Conservation (phyloP, 2,113 vertebrate genomes). For the Anolis carolinensis region DNA sequence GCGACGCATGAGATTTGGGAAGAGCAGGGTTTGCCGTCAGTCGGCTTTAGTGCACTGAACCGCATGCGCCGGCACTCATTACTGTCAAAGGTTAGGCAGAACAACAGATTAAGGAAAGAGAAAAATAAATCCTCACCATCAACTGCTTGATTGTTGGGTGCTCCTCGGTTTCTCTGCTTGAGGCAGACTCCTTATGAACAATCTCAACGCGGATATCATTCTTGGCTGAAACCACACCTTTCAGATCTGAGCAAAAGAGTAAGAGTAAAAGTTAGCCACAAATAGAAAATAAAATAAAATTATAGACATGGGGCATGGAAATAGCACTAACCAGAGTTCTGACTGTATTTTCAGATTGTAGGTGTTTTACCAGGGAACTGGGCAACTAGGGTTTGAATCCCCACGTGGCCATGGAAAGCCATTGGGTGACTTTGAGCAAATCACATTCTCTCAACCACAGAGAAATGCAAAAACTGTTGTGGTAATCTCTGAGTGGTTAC, state of each 20-base stretch:
- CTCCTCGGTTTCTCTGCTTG: conserved; percentile 88
- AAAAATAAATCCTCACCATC: conserved; percentile 85
- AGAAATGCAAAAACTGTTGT: no score
- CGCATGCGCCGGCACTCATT: not conserved
- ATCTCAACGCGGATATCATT: conserved; percentile 99
- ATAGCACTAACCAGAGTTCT: not conserved
- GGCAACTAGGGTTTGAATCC: no score
- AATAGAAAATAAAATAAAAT: not conserved
- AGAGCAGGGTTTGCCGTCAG: conserved; percentile 3
- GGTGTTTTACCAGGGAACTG: no score
- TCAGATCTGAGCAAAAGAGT: conserved; percentile 83
- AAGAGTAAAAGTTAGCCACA: not conserved
- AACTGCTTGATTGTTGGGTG: conserved; percentile 95
- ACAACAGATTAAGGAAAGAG: accelerated
- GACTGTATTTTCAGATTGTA: not conserved
- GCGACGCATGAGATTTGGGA: not conserved
- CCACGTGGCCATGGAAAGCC: no score
- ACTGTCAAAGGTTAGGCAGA: not conserved
- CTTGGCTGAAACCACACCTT: conserved; percentile 95
- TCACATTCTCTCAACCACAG: no score
- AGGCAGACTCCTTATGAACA: conserved; percentile 94
- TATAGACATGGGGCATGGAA: no score
- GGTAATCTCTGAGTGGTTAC: no score
- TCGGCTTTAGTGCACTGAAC: not conserved
- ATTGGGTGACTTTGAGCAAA: no score